Evolutionary conservation across 1,140 invertebrate genomes (phyloP).

Genomic region (Drosophila burlai): DNA sequence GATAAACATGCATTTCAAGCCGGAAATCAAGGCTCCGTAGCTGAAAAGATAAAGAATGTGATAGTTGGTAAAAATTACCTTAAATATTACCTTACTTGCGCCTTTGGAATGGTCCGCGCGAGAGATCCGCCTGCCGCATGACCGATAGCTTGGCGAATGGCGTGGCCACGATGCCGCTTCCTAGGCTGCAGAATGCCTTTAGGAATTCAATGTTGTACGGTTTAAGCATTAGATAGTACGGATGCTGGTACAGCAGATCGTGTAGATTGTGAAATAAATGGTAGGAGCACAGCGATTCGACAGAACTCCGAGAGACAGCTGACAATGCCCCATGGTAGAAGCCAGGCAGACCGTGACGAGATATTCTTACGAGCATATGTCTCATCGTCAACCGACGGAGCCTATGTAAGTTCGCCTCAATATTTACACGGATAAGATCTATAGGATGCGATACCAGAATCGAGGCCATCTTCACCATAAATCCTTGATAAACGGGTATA

Average conservation of each 20-base stretch:
- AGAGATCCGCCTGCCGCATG: conserved; percentile 37
- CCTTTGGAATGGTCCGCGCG: conserved; percentile 1
- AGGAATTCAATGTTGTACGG: neutral
- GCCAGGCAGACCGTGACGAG: conserved; percentile 4
- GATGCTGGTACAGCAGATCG: neutral
- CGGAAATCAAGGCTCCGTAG: conserved; percentile 7
- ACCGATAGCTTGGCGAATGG: conserved; percentile 40
- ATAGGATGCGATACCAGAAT: conserved; percentile 35
- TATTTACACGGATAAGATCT: conserved; percentile 40
- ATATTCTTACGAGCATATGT: conserved; percentile 12
- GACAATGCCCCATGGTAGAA: conserved; percentile 27
- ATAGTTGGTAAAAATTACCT: neutral
- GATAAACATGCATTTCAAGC: conserved; percentile 22
- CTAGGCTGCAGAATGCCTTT: conserved; percentile 11
- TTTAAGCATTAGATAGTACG: neutral
- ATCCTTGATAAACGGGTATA: conserved; percentile 4
- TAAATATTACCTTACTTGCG: conserved; percentile 38
- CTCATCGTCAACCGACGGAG: neutral
- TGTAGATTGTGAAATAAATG: conserved; percentile 8
- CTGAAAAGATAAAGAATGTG: conserved; percentile 6
- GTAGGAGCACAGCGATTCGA: conserved; percentile 10
- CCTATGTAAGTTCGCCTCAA: conserved; percentile 25
- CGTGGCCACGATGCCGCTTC: conserved; percentile 26
- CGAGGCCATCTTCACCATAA: conserved; percentile 15
- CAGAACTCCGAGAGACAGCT: neutral